These are phyloP conservation scores for Sphenopsis melanotis DNA, from an alignment of 2,797 vertebrate genomes.

Conservation along the genomic window DNA sequence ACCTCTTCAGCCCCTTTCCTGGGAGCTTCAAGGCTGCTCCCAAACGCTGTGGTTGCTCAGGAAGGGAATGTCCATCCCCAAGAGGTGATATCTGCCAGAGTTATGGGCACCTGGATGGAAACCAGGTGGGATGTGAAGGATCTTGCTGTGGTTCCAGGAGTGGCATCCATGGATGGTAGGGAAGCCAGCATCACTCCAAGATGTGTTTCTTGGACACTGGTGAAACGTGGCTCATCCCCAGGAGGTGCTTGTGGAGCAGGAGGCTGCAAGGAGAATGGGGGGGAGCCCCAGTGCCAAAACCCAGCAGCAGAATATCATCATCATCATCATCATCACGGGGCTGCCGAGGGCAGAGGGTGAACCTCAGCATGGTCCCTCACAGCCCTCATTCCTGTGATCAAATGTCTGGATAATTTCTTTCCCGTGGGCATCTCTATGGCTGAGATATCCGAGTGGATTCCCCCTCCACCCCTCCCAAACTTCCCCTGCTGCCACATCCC, in stretches of 20 bases:
- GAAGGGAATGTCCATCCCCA: fast-evolving
- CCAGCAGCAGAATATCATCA: not conserved
- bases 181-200: not conserved
- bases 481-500: not conserved
- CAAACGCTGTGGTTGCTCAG: not conserved
- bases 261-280: not conserved
- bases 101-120: not conserved
- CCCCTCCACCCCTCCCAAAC: not conserved
- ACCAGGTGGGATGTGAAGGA: not conserved
- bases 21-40: not conserved
- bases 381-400: not conserved
- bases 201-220: fast-evolving
- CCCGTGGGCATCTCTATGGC: not conserved
- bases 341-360: not conserved
- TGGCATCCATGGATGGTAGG: fast-evolving
- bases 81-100: not conserved
- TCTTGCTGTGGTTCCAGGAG: not conserved
- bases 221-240: not conserved
- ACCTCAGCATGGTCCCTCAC: not conserved
- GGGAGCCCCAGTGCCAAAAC: not conserved
- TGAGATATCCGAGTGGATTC: not conserved
- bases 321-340: fast-evolving
- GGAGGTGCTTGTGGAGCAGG: not conserved
- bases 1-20: not conserved
- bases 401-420: not conserved